Evolutionary conservation across 2,888 invertebrate genomes (phyloP).

Genomic region (Julus scandinavius): DNA sequence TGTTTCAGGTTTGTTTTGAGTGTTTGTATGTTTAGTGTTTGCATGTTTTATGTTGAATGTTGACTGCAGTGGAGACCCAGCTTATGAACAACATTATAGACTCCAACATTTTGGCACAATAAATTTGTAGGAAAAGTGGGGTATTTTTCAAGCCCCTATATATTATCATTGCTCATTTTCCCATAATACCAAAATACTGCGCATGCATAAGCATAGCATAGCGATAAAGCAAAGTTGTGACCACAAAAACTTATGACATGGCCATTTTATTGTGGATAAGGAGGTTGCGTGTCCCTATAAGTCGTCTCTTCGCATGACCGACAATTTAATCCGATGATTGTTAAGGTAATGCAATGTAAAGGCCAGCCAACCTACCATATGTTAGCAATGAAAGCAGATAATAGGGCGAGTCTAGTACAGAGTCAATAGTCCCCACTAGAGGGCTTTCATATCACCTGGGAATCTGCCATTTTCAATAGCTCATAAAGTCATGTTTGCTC

Average conservation of each 20-base stretch:
- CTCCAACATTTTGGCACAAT: too few species aligned
- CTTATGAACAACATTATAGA: too few species aligned
- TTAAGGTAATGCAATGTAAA: slow-evolving; percentile 27
- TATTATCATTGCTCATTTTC: not conserved
- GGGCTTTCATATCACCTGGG: slow-evolving; percentile 44
- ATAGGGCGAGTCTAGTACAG: slow-evolving; percentile 30
- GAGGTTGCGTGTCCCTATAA: slow-evolving; percentile 21
- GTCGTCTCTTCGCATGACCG: slow-evolving; percentile 14
- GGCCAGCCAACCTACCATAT: slow-evolving; percentile 49
- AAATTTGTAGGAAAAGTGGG: not conserved
- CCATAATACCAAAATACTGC: not conserved
- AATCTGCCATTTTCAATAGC: slow-evolving; percentile 29
- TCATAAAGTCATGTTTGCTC: slow-evolving; percentile 51
- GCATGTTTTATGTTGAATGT: too few species aligned
- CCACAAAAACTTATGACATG: not conserved
- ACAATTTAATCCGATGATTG: slow-evolving; percentile 27
- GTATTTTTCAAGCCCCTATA: not conserved
- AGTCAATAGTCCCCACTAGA: slow-evolving; percentile 46
- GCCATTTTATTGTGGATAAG: slow-evolving; percentile 9
- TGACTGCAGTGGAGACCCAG: too few species aligned
- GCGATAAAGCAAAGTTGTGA: not conserved
- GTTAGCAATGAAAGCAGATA: slow-evolving; percentile 44
- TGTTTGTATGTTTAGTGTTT: too few species aligned
- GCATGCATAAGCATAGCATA: not conserved
- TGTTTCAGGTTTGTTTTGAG: too few species aligned